Evolutionary conservation across 2,888 invertebrate genomes (phyloP).

Genomic region (Rotaria magnacalcarata): DNA sequence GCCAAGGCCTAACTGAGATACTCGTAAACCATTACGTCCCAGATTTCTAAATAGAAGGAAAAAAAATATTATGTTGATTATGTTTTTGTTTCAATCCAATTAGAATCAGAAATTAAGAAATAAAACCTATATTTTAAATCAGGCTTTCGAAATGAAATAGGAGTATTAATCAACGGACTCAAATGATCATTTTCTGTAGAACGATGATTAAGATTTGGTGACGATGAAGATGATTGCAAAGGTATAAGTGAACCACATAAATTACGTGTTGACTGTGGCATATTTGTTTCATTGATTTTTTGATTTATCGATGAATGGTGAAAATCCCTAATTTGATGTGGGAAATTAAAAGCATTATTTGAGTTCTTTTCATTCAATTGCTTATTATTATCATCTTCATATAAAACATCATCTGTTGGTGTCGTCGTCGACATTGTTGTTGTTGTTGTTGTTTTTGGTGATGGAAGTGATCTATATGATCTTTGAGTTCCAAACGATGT

Average conservation of each 20-base stretch:
- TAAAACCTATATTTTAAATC: background rate
- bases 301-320: background rate
- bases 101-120: background rate
- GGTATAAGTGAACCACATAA: slow-evolving; percentile 12
- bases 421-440: background rate
- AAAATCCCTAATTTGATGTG: background rate
- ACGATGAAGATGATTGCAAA: background rate
- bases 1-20: slow-evolving; percentile 86
- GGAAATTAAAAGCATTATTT: background rate
- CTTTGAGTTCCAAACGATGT: background rate
- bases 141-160: background rate
- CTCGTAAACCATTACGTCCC: slow-evolving; percentile 87
- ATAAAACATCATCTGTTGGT: background rate
- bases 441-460: background rate
- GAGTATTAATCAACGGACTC: background rate
- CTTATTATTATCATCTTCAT: background rate
- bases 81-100: background rate
- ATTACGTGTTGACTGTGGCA: background rate
- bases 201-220: background rate
- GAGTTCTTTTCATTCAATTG: background rate
- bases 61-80: background rate
- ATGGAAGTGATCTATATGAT: background rate
- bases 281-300: background rate
- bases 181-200: background rate
- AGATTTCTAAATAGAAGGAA: slow-evolving; percentile 67